A percentile compares a stretch with the other conserved stretches of the same genome.
phyloP scores from a whole-genome alignment of 2,113 vertebrate genomes.

The rat (Rattus norvegicus) region DNA sequence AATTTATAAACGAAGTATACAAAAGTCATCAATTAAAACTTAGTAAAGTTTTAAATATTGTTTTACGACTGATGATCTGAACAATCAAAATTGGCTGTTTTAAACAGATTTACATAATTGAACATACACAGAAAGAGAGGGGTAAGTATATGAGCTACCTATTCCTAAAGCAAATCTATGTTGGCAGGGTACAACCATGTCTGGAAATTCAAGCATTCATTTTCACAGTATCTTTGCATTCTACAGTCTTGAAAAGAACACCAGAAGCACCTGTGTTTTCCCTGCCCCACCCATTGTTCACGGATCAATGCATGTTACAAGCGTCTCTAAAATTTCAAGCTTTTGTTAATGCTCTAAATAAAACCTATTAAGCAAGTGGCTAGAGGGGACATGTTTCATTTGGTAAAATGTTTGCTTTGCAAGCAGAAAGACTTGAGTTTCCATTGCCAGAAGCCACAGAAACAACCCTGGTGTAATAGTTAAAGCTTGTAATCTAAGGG shows the following conservation, averaged over 20 bases:
- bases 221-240: background rate
- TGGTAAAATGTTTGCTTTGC: background rate
- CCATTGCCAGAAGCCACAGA: no score
- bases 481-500: background rate
- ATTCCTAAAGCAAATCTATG: constrained; percentile 19
- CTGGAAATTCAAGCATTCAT: background rate
- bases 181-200: background rate
- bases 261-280: background rate
- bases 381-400: background rate
- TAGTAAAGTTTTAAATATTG: constrained; percentile 14
- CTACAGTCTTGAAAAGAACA: background rate
- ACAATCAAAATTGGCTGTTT: constrained; percentile 30
- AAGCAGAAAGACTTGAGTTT: background rate
- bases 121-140: background rate
- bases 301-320: constrained; percentile 27
- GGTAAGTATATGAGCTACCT: background rate
- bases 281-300: background rate
- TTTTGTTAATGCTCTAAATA: constrained; percentile 50
- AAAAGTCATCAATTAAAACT: constrained; percentile 17
- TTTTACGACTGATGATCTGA: constrained; percentile 34
- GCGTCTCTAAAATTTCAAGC: background rate
- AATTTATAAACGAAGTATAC: constrained; percentile 34
- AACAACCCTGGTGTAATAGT: background rate
- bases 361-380: constrained; percentile 8
- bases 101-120: constrained; percentile 13